These are phyloP conservation scores for Caenorhabditis uteleia DNA, from an alignment of 2,888 invertebrate species.

Conservation along the genomic window DNA sequence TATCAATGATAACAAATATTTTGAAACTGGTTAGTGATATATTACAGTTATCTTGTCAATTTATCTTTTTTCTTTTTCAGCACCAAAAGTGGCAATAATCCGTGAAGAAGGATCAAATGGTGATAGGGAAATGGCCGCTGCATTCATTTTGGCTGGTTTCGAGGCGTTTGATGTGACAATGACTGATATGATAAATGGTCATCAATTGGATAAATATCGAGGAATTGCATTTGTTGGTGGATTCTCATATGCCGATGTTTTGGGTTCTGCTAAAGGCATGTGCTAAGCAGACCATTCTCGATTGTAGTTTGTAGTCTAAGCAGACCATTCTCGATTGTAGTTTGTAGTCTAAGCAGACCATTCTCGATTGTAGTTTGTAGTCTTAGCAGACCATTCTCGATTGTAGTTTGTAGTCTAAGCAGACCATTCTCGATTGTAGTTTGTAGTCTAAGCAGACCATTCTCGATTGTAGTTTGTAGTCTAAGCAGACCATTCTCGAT, in stretches of 20 bases:
- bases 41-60: not conserved
- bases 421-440: too few species aligned
- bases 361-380: too few species aligned
- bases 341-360: too few species aligned
- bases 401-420: too few species aligned
- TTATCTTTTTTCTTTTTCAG: constrained; percentile 10
- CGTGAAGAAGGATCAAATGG: constrained; percentile 97
- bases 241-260: constrained; percentile 97
- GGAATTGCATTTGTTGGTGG: constrained; percentile 93
- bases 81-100: constrained; percentile 81
- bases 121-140: constrained; percentile 92
- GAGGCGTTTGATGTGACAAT: constrained; percentile 78
- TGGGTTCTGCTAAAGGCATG: constrained; percentile 90
- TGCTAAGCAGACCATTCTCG: too few species aligned
- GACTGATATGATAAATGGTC: constrained; percentile 57
- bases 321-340: too few species aligned
- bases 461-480: too few species aligned
- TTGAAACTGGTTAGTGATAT: constrained; percentile 10
- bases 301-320: too few species aligned
- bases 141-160: constrained; percentile 83
- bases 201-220: constrained; percentile 67
- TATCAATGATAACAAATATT: constrained; percentile 22
- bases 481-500: too few species aligned
- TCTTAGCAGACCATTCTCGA: too few species aligned
- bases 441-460: too few species aligned